Base-by-base conservation (phyloP, 2,797 vertebrate species). In the Sebastes umbrosus region DNA sequence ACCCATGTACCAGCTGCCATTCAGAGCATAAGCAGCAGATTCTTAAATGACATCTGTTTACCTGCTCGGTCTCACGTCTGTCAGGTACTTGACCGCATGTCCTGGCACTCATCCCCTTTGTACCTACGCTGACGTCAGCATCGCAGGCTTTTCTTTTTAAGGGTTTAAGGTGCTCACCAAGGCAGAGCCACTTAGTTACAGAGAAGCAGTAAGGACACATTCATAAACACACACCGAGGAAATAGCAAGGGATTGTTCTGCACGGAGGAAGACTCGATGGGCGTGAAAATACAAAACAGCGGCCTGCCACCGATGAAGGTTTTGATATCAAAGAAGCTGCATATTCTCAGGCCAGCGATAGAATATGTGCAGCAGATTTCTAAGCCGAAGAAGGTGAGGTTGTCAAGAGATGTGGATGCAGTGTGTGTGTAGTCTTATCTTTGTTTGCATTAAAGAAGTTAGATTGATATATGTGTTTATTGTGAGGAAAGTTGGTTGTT, bases 291-390 rank as follows among this genome's bases (percentile, higher is more conserved):
- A 27, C 62, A 89, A 55, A 86, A 87, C 20, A 74, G 78, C 10
- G 2, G 59, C 46, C 82, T 92, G 34, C 90, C 90, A 13, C 87
- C 90, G 0, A 22, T 93, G 78, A 94, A 92, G 82, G 71, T 94
- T 79, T 81, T 94, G 55, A 50, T 95, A 84, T 93, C 92, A 34
- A 96, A 95, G 93, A 96, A 95, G 91, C 80, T 93, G 18, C 93
- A 94, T 34, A 79, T 96, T 79, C 90, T 95, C 58, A 92, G 93
- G 89, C 94, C 82, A 24, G 87, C 93, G 2, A 90, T 94, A 75
- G 83, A 93, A 59, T 96, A 85, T 83, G 7, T 96, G 69, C 90
- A 95, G 82, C 93, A 90, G 77, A 84, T 94, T 76, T 90, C 93
- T 13, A 92, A 83, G 16, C 77, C 39, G 0, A 91, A 69, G 67